Evolutionary conservation across 2,113 vertebrate genomes (phyloP).

Genomic region (Phyllopteryx taeniolatus): DNA sequence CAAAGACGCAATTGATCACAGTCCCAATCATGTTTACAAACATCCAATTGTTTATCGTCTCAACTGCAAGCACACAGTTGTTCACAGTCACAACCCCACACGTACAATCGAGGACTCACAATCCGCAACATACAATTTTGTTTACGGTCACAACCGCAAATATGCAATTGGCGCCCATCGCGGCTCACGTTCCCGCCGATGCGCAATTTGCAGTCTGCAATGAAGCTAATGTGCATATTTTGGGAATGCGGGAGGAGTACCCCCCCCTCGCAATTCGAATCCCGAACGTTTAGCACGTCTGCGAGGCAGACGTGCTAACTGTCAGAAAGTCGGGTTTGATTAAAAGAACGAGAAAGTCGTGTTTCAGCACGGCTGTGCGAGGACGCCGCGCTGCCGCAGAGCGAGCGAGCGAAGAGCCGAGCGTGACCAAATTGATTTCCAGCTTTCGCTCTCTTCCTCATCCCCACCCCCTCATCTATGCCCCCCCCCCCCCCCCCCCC

Average conservation of each 20-base stretch:
- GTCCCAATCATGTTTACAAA: too few species aligned
- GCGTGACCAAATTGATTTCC: constrained; percentile 49
- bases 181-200: background rate
- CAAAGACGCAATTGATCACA: too few species aligned
- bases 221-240: background rate
- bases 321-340: background rate
- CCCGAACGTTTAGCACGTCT: background rate
- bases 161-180: too few species aligned
- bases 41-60: too few species aligned
- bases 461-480: too few species aligned
- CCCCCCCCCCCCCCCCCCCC: background rate
- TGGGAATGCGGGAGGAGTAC: too few species aligned
- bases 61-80: too few species aligned
- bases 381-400: constrained; percentile 27
- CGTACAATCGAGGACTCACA: too few species aligned
- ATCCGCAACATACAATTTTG: too few species aligned
- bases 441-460: constrained; percentile 38
- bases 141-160: too few species aligned
- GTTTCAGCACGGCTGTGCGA: constrained; percentile 17
- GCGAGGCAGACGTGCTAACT: background rate
- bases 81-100: too few species aligned
- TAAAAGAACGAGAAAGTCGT: background rate
- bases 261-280: too few species aligned
- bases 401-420: constrained; percentile 9
- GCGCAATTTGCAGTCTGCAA: background rate